Base-by-base conservation (phyloP, 2,888 invertebrate genomes). In the Leptopilina drosophilae region DNA sequence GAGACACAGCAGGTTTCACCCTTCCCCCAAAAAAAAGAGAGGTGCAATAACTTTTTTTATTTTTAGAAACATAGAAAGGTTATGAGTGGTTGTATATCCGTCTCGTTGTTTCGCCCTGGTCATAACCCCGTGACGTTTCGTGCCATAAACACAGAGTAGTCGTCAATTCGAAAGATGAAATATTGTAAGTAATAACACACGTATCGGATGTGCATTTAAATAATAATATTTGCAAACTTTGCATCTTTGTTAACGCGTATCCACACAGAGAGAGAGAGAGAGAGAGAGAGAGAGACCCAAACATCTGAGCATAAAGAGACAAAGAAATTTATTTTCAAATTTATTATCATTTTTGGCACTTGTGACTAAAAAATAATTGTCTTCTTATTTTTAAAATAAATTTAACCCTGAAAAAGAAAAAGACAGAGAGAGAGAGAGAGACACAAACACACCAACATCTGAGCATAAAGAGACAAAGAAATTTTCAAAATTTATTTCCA, bases 171-270 rank as follows among this genome's bases (percentile, higher is more conserved):
- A 89, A 89, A 90, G 91, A 91, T 91, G 91, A 91, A 91, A 91
- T 91, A 91, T 91, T 91, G 91, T 91, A 91, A 91, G 91, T 91
- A 91, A 91, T 91, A 91, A 91, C 91, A 90, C 91, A 91, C 90
- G 90, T 89, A 88, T 90, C 89, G 89, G 88, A 81, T 83, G 83
- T 82, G 84, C 49, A 69, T 69, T 69, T 69, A 33, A 69, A 53
- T 69, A 69, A 69, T 69, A 69, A 69, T 20, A 53, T 53, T 69
- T 20, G 33, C 69, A 53, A 69, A 12, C 26, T 53, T 53, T 26
- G 33, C 69, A n/a, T 9, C 3, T 66, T 66, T 66, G 66, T 40
- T 66, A 66, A 66, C 11, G 11, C 11, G 11, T 46, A 33, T 33
- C 42, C 42, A 42, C 42, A 42, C 5, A 49, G 49, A 49, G 6